phyloP scores from a whole-genome alignment of 2,113 vertebrate genomes.

The Pungitius pungitius region DNA sequence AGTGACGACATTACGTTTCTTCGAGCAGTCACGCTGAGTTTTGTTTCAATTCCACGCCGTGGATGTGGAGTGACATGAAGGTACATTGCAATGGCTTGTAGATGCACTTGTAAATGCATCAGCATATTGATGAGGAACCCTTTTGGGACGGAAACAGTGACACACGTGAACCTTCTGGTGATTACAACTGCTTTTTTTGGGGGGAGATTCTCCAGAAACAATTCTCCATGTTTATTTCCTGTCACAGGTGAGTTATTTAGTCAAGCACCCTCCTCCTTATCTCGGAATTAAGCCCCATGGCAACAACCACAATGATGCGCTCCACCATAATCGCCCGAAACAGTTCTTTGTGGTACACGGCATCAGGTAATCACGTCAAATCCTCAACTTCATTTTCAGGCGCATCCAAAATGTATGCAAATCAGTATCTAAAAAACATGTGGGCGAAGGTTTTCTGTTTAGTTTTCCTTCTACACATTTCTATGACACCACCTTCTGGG shows the following conservation, averaged over 20 bases:
- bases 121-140: slow-evolving; percentile 62
- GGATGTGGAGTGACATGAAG: slow-evolving; percentile 15
- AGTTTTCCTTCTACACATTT: slow-evolving; percentile 14
- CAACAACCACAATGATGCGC: slow-evolving; percentile 36
- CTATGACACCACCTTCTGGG: slow-evolving; percentile 17
- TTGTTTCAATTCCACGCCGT: slow-evolving; percentile 5
- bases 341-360: slow-evolving; percentile 14
- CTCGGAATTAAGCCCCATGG: slow-evolving; percentile 50
- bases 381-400: slow-evolving; percentile 39
- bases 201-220: too few relatives aligned
- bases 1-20: slow-evolving; percentile 13
- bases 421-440: slow-evolving; percentile 29
- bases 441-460: slow-evolving; percentile 33
- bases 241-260: slow-evolving; percentile 59
- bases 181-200: slow-evolving; percentile 22
- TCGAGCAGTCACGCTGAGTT: not conserved
- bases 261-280: slow-evolving; percentile 58
- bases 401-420: slow-evolving; percentile 21
- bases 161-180: not conserved
- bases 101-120: slow-evolving; percentile 43
- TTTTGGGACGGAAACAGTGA: slow-evolving; percentile 15
- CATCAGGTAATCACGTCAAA: slow-evolving; percentile 47
- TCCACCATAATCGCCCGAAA: slow-evolving; percentile 22
- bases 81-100: slow-evolving; percentile 38
- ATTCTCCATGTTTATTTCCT: slow-evolving; percentile 30